A percentile compares a stretch with the other conserved stretches of the same genome.
Evolutionary conservation across 2,113 vertebrate genomes (phyloP).

Genomic region (Indri indri): DNA sequence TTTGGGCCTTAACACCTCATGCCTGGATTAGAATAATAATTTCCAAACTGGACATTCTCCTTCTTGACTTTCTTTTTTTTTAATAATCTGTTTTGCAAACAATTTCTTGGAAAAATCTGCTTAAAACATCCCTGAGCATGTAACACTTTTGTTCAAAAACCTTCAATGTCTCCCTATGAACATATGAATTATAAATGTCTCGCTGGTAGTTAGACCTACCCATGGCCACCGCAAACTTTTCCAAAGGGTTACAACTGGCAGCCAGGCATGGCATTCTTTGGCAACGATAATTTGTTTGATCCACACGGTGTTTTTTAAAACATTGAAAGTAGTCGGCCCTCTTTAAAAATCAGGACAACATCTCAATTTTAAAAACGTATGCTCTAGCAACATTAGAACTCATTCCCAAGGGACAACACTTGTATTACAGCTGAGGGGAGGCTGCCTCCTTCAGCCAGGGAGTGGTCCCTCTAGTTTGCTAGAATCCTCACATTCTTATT

Average conservation of each 20-base stretch:
- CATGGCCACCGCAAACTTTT: neutral
- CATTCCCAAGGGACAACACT: neutral
- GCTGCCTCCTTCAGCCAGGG: neutral
- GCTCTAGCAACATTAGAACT: neutral
- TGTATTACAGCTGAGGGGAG: too few relatives aligned
- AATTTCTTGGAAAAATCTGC: neutral
- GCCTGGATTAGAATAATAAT: neutral
- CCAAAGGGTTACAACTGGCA: neutral
- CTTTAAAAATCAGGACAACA: neutral
- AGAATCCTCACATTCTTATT: neutral
- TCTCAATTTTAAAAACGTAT: neutral
- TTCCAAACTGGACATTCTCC: neutral
- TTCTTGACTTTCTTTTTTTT: neutral
- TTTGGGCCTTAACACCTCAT: neutral
- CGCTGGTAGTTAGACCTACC: neutral
- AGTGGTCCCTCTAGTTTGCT: neutral
- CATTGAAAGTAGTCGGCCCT: neutral
- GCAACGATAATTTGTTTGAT: neutral
- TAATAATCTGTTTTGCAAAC: neutral
- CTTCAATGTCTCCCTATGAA: neutral
- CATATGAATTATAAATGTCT: neutral
- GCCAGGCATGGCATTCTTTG: neutral
- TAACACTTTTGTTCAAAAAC: neutral
- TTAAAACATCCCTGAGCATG: neutral
- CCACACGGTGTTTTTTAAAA: neutral